Base-by-base conservation (phyloP, 2,797 vertebrate genomes). In the Calcarius lapponicus region DNA sequence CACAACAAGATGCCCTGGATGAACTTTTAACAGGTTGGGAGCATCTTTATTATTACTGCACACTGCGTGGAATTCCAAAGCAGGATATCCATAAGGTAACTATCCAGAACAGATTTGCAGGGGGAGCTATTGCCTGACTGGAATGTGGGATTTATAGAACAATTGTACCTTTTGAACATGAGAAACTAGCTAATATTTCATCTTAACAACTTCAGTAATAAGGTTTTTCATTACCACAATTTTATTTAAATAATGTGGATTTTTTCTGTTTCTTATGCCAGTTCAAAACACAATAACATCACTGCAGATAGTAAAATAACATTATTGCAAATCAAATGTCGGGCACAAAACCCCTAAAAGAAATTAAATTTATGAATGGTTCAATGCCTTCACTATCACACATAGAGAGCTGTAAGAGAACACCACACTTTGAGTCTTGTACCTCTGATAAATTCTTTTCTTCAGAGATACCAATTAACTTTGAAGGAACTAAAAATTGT, bases 1-100 rank as follows among this genome's bases (percentile, higher is more conserved):
- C 97, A 0, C 98, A 98, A 90, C 95, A 96, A 82, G 98, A 98
- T 54, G 97, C 97, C 34, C 64, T 98, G 79, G 97, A 98, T 34
- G 96, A 95, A 31, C 93, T 97, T 62, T 73, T 98, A 86, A 98
- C 95, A 0, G 97, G 97, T 12, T 93, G 97, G 97, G 98, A 98
- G 13, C 98, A 98, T 48, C 97, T 98, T 53, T 85, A 83, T 25
- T 98, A 97, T 72, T 98, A 98, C 90, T 97, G 98, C 51, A 93
- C 82, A 4, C 88, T 98, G 18, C 96, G 94, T 11, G 98, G 98
- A 58, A 90, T 98, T 80, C 97, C 97, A 20, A 94, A 91, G 16
- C 79, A 88, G 7, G 25, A 31, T 48, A 76, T 97, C 54, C 58
- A 9, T 16, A 87, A 97, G 96, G 98, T 98, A 89, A 94, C 53